Evolutionary conservation across 2,797 vertebrate species (phyloP), one percentile per base, ranked within the genome.

Genomic region (Enoplosus armatus): DNA sequence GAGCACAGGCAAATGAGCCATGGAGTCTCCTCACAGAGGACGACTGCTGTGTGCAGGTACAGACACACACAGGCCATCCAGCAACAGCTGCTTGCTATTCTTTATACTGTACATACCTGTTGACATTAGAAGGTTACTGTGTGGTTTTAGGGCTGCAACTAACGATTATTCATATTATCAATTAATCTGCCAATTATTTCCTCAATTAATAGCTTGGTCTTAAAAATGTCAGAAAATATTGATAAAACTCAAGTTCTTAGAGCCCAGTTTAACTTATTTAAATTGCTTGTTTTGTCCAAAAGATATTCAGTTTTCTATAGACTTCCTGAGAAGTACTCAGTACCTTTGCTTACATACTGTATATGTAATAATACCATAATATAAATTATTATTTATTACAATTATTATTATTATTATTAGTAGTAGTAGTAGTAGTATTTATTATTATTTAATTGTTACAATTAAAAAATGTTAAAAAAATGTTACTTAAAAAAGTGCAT

Each of bases 1-100:
- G 89, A 90, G 92, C 81, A 83, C 85, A 94, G 93, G 92, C 93
- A 93, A 96, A 96, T 95, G 95, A 96, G 93, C 94, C 94, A 47
- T 16, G 89, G 89, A 95, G 89, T 93, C 91, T 88, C 88, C 91
- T 82, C 94, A 91, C 64, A 73, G 69, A 68, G 64, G 60, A 72
- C 20, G 53, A 72, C 41, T 58, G 68, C 79, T 68, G 55, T 53
- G 77, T 68, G 63, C 54, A 75, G 75, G 33, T 61, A 41, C 12
- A 33, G 35, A 75, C 16, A 66, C 69, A 86, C 55, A 70, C n/a
- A 53, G 54, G 59, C 43, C 43, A 55, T 59, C 55, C 61, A 62
- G 50, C 12, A 70, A 50, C 39, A 35, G 41, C 35, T 14, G 12
- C 27, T 48, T 43, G 24, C 33, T 61, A 0, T 39, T 61, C 56